Evolutionary conservation across 2,888 invertebrate genomes (phyloP).

Genomic region (Trichacis sp.): DNA sequence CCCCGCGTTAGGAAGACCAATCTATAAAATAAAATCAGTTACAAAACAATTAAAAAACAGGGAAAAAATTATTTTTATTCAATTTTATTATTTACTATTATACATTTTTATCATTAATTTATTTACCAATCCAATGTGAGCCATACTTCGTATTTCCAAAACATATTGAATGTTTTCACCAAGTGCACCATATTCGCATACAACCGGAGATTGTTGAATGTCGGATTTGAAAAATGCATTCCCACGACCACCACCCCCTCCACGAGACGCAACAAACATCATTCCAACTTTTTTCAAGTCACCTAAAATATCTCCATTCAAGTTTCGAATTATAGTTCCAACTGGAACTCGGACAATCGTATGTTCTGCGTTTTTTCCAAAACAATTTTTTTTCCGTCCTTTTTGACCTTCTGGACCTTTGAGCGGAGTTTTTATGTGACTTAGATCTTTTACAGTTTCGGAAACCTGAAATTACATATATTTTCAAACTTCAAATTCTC

Average conservation of each 20-base stretch:
- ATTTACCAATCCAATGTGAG: constrained; percentile 87
- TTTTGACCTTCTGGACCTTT: constrained; percentile 79
- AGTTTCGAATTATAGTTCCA: constrained; percentile 80
- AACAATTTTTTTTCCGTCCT: constrained; percentile 82
- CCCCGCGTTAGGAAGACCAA: constrained; percentile 93
- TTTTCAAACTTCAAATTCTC: too few relatives aligned
- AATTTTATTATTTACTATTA: background rate
- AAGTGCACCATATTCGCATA: constrained; percentile 87
- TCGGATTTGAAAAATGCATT: constrained; percentile 91
- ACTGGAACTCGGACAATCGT: constrained; percentile 82
- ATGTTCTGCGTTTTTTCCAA: constrained; percentile 85
- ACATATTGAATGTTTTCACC: constrained; percentile 83
- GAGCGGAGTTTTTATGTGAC: constrained; percentile 74
- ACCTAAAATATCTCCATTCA: constrained; percentile 73
- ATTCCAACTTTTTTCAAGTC: constrained; percentile 77
- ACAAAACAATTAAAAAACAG: too few relatives aligned
- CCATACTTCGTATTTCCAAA: constrained; percentile 92
- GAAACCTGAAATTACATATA: constrained; percentile 74
- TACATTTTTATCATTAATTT: background rate
- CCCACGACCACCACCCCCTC: constrained; percentile 96
- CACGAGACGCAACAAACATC: constrained; percentile 93
- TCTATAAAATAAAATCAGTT: too few relatives aligned
- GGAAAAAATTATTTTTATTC: background rate
- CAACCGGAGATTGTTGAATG: constrained; percentile 81
- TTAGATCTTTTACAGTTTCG: constrained; percentile 77